A percentile compares a stretch with the other conserved stretches of the same genome.
phyloP scores from a whole-genome alignment of 2,113 vertebrate genomes.

The Neogobius melanostomus region DNA sequence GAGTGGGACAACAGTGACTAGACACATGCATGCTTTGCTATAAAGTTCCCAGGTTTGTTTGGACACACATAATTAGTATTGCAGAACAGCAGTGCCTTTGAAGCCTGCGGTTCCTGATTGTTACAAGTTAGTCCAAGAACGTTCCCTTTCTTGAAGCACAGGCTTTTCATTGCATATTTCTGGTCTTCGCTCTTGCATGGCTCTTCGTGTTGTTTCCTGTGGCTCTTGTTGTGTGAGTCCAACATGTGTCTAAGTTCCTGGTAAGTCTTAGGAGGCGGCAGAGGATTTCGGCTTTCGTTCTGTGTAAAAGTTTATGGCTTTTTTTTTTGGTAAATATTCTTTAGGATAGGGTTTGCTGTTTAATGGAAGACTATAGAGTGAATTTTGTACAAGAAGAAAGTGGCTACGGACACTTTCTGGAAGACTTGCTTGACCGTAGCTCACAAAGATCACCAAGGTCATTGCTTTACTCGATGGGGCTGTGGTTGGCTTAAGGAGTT shows the following conservation, averaged over 20 bases:
- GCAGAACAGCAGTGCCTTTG: constrained; percentile 44
- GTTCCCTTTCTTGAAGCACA: constrained; percentile 52
- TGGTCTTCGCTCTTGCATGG: constrained; percentile 49
- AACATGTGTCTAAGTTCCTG: constrained; percentile 46
- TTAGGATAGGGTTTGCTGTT: constrained; percentile 10
- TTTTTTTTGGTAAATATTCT: constrained; percentile 30
- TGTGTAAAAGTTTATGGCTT: constrained; percentile 63
- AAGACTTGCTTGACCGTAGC: constrained; percentile 66
- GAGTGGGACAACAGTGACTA: constrained; percentile 54
- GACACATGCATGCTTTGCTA: constrained; percentile 69
- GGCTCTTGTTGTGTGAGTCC: constrained; percentile 55
- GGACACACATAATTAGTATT: constrained; percentile 45
- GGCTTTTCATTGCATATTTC: constrained; percentile 65
- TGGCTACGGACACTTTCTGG: constrained; percentile 52
- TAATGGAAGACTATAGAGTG: constrained; percentile 69
- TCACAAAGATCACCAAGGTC: constrained; percentile 45
- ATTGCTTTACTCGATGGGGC: constrained; percentile 34
- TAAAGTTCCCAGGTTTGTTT: constrained; percentile 37
- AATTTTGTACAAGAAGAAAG: constrained; percentile 24
- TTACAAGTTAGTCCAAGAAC: constrained; percentile 31
- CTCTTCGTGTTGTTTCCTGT: constrained; percentile 34
- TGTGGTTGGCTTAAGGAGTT: constrained; percentile 30
- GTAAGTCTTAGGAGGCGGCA: constrained; percentile 41
- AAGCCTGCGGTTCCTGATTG: constrained; percentile 48
- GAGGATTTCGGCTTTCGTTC: constrained; percentile 46